Base-by-base conservation (phyloP, 2,113 vertebrate species). In the Thomomys bottae region DNA sequence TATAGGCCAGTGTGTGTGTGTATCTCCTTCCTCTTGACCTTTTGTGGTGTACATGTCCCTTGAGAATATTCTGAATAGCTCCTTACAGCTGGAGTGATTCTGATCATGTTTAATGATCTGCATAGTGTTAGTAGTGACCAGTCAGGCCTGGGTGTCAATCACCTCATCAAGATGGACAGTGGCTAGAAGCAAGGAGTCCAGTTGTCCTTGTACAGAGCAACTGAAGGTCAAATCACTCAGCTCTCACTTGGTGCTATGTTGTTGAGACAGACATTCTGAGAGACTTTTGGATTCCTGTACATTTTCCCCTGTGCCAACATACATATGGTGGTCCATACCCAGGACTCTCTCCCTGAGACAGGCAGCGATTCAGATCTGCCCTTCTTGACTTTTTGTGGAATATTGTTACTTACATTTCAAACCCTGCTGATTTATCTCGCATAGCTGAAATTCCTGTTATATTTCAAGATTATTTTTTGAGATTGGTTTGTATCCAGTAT, bases 391-490 rank as follows among this genome's bases (percentile, higher is more conserved):
- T 79, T 90, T 32, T 71, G 11, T 20, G 34, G 2, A 63, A 87
- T 49, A 90, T 6, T 59, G 42, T 49, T 75, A 79, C 30, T 88
- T 92, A 71, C 24, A 63, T 84, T 83, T 92, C 76, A 88, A 59
- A 86, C 3, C 45, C 12, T 68, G 38, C 45, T 59, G 34, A 79
- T 80, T 71, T 88, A 77, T 88, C 84, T 90, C 23, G 4, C 18
- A n/a, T 32, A 88, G 57, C 23, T 77, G 30, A 88, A 90, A 90
- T 90, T 90, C 73, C 88, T 82, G 5, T 68, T 86, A 49, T 28
- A 70, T 34, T 72, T 86, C 30, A 76, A 30, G 20, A 77, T 40
- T 89, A 45, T 40, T 86, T 77, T 71, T 77, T 34, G 8, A 88
- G 32, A 87, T 40, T 84, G n/a, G 76, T 81, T 82, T 87, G 42